Base-by-base conservation (phyloP, 2,888 invertebrate genomes). In the Hedychridium roseum region DNA sequence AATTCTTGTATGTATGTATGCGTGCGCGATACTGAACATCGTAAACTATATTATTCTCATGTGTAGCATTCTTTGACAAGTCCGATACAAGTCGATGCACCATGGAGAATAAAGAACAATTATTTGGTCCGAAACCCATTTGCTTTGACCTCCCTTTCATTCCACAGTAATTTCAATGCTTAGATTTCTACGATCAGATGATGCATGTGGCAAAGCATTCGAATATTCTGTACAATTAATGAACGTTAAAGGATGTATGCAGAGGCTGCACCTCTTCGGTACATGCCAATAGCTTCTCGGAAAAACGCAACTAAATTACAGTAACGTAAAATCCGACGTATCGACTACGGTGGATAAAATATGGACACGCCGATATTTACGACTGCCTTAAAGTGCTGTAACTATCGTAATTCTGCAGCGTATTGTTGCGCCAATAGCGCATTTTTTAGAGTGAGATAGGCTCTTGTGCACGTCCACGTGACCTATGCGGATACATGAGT, bases 401-500 rank as follows among this genome's bases (percentile, higher is more conserved):
- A 23, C 5, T 23, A 23, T 9, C 5, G 9, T 6, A 23, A 23
- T 9, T 6, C 23, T 23, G 23, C 23, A 6, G 23, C 5, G 5
- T 6, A 9, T 6, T 6, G 9, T 6, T 23, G 23, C 9, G 23
- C 23, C 23, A 23, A 9, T 23, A 23, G 9, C 5, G 9, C 9
- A 9, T 23, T 5, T 23, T 23, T 23, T 23, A 5, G 23, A 23
- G 23, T 5, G 9, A 23, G 5, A 23, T 6, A 23, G 5, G 23
- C 5, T 6, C 5, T 23, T 42, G 34, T 30, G 21, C 12, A 16
- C 12, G 6, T 23, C 26, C 2, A n/a, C 3, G 26, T 20, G 20
- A 21, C 14, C 28, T 15, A 32, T 38, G 28, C 49, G 43, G 27
- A 21, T 30, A n/a, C 38, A 48, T 32, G 35, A 36, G 28, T 34